phyloP scores from a whole-genome alignment of 2,888 invertebrate genomes.

The Lottia scabra region DNA sequence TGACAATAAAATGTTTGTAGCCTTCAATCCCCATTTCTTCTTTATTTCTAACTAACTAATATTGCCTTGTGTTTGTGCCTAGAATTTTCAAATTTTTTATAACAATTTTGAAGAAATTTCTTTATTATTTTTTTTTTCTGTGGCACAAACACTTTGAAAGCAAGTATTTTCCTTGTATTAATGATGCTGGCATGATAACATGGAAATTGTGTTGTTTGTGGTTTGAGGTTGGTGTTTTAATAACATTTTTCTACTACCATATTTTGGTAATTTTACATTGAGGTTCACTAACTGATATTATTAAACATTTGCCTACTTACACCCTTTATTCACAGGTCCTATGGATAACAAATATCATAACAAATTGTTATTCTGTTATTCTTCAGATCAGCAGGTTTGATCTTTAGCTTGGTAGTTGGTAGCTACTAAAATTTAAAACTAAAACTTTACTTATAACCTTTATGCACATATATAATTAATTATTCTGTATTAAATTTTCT shows the following conservation, averaged over 20 bases:
- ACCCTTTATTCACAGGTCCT: background rate
- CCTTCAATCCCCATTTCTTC: background rate
- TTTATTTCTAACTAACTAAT: background rate
- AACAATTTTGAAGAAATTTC: too few species aligned
- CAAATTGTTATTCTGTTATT: conserved; percentile 9
- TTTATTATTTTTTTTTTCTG: too few species aligned
- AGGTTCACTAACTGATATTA: background rate
- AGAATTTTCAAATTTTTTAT: too few species aligned
- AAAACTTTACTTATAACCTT: background rate
- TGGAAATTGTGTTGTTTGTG: background rate
- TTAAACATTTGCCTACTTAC: too few species aligned
- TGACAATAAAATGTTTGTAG: conserved; percentile 7
- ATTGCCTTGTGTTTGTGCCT: too few species aligned
- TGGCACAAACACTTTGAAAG: background rate
- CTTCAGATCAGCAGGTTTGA: background rate
- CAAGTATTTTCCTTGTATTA: conserved; percentile 1
- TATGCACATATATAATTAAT: background rate
- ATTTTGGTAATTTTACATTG: background rate
- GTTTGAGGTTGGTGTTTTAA: conserved; percentile 2
- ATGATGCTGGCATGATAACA: conserved; percentile 1
- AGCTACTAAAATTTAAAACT: conserved; percentile 10
- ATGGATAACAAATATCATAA: conserved; percentile 4
- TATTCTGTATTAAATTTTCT: background rate
- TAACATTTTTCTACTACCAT: too few species aligned
- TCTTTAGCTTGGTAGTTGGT: conserved; percentile 17